Conservation (phyloP, 2,888 invertebrate species). For the Hoplodrina blanda region DNA sequence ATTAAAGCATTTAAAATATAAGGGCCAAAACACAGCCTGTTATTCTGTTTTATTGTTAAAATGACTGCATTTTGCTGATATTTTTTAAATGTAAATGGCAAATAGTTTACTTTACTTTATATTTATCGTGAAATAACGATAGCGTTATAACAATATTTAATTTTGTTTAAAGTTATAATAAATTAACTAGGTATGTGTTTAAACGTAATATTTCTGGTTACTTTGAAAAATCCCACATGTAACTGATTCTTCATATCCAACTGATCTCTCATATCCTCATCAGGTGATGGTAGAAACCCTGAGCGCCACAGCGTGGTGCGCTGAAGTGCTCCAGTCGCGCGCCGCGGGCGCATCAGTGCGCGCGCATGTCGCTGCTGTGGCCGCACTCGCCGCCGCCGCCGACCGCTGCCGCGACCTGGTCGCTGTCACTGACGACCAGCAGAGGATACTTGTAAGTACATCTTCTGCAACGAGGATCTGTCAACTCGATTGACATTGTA, state of each 20-base stretch:
- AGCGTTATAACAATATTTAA: too few relatives aligned
- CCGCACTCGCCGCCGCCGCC: constrained; percentile 95
- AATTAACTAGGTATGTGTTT: too few relatives aligned
- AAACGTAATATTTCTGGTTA: too few relatives aligned
- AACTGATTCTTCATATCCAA: not conserved
- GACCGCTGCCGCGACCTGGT: constrained; percentile 96
- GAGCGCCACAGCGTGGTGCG: constrained; percentile 91
- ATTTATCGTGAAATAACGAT: too few relatives aligned
- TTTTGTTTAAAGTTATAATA: too few relatives aligned
- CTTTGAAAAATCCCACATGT: not conserved
- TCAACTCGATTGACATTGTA: not conserved
- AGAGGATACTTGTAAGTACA: constrained; percentile 93
- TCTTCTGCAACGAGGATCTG: too few relatives aligned
- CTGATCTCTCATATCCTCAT: not conserved
- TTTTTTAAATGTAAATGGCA: too few relatives aligned
- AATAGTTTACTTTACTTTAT: too few relatives aligned
- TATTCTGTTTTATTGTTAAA: too few relatives aligned
- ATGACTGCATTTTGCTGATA: too few relatives aligned
- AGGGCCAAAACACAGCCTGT: too few relatives aligned
- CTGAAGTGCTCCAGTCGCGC: constrained; percentile 94
- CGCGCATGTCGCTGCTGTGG: constrained; percentile 94
- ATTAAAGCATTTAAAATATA: too few relatives aligned
- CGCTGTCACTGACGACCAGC: constrained; percentile 96
- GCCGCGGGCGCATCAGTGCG: constrained; percentile 94
- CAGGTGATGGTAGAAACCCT: constrained; percentile 93